Evolutionary conservation across 2,888 invertebrate species (phyloP), one percentile per base, ranked within the genome.

Genomic region (Sarcophaga carnaria): DNA sequence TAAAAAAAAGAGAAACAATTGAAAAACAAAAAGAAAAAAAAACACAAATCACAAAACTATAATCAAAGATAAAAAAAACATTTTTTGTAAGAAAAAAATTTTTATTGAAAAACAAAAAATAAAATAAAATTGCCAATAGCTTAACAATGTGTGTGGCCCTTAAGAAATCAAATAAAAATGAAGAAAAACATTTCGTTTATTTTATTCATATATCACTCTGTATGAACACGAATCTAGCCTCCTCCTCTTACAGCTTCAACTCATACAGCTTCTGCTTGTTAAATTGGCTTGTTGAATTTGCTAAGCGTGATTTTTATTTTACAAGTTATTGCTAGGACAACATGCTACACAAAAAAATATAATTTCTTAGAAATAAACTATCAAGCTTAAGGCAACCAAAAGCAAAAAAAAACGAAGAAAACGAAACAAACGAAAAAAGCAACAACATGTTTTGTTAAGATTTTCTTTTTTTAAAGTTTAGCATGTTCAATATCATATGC

Each of bases 361-460:
- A 74, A 79, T 79, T 86, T 82, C 79, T 76, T 66, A 80, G 84
- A 84, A 84, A 84, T 76, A 75, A 60, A 84, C 27, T 54, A 70
- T 84, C 47, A 60, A 84, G 84, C 84, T 82, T 70, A 25, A 74
- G 81, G 85, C 81, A 83, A 62, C 37, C 14, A 22, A 62, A 17
- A 62, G 10, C 62, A 62, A 22, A 47, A 71, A 14, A 37, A 22
- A 22, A 22, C 22, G 1, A 22, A 22, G 0, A 37, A 37, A 62
- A 62, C 4, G 60, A 49, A 64, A 83, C 11, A 70, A 54, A 70
- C n/a, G 5, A 64, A 83, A 85, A 80, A 80, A 77, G 80, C 72
- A 83, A 80, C 86, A 86, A 72, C 83, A 86, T 86, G 80, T 86
- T 80, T 83, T 80, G 80, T 83, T 80, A 83, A 77, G 83, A 71